These are phyloP conservation scores for Vulpes vulpes DNA, from an alignment of 2,113 vertebrate genomes.

Conservation along the genomic window DNA sequence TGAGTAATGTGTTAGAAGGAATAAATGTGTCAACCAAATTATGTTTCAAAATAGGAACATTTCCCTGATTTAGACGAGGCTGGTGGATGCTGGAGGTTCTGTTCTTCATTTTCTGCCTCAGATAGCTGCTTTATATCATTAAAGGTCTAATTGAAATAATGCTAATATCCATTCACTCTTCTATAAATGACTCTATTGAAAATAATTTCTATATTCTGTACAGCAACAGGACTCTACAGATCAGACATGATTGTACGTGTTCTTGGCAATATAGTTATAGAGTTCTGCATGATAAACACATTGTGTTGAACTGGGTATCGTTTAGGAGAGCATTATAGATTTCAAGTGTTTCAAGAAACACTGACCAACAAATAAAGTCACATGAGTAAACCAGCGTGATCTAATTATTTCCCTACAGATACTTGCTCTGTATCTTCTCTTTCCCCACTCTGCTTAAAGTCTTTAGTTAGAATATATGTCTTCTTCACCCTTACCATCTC, in stretches of 20 bases:
- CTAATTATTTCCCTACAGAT: not conserved
- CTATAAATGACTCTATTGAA: slow-evolving; percentile 12
- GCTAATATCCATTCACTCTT: not conserved
- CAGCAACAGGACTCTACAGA: not conserved
- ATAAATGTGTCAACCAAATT: not conserved
- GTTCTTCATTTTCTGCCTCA: not conserved
- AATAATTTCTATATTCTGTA: not conserved
- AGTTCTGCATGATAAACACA: not conserved
- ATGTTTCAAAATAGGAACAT: not conserved
- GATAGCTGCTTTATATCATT: slow-evolving; percentile 4
- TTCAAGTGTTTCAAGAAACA: not conserved
- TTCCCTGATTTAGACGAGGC: not conserved
- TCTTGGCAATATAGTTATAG: not conserved
- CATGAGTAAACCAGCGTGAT: not conserved
- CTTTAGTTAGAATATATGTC: not conserved
- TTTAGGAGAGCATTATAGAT: not conserved
- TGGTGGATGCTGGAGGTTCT: not conserved
- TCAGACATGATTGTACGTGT: not conserved
- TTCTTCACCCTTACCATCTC: not conserved
- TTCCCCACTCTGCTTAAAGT: not conserved
- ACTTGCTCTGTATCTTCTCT: not conserved
- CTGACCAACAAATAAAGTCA: not conserved
- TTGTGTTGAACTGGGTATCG: not conserved
- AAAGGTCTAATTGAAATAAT: not conserved
- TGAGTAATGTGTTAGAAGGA: slow-evolving; percentile 28